Conservation (phyloP, 2,113 vertebrate genomes). For the Fulica atra region DNA sequence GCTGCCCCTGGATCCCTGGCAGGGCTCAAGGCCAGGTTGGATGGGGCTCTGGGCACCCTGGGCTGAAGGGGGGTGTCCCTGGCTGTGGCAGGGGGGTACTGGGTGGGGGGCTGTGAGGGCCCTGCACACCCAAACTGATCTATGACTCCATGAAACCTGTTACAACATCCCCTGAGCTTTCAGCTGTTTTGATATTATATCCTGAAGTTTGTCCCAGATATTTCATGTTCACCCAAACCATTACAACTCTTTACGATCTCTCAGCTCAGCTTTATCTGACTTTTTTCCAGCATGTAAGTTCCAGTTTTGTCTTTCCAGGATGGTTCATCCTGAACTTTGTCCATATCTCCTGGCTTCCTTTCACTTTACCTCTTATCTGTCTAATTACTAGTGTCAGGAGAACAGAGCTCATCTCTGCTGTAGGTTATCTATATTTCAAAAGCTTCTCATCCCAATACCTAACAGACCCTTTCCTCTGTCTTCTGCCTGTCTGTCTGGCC, state of each 20-base stretch:
- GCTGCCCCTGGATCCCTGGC: no score
- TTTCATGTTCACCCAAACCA: background rate
- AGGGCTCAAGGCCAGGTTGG: no score
- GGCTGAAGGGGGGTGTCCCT: no score
- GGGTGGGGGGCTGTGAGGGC: no score
- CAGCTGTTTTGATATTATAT: background rate
- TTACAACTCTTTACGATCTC: background rate
- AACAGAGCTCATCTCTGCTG: constrained; percentile 57
- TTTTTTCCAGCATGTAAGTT: background rate
- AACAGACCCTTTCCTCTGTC: constrained; percentile 41
- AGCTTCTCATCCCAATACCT: constrained; percentile 53
- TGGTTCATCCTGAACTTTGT: background rate
- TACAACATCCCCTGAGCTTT: background rate
- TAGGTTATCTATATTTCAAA: constrained; percentile 72
- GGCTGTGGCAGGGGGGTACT: no score
- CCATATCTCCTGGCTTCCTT: constrained; percentile 5
- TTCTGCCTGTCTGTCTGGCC: constrained; percentile 40
- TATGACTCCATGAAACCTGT: background rate
- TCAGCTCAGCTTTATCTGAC: background rate
- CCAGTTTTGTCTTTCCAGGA: background rate
- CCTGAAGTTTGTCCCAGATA: background rate
- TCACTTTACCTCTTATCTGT: constrained; percentile 30
- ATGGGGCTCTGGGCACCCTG: no score
- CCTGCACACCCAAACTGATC: no score
- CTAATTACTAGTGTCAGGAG: constrained; percentile 27